Evolutionary conservation across 2,888 invertebrate genomes (phyloP).

Genomic region (Caenorhabditis plicata): DNA sequence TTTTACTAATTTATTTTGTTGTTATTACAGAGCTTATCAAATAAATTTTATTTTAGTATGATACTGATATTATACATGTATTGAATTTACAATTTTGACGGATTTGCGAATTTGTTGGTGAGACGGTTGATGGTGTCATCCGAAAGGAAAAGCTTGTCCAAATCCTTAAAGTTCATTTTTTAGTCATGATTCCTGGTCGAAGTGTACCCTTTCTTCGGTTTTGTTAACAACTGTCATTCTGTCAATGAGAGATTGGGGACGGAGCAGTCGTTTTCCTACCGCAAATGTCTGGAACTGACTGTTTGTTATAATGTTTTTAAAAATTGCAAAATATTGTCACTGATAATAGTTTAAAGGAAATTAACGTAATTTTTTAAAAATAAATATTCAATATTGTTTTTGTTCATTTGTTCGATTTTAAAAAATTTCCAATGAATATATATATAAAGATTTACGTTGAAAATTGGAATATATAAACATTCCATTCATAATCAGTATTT

Average conservation of each 20-base stretch:
- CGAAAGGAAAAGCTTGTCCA: conserved; percentile 14
- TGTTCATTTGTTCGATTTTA: too few relatives aligned
- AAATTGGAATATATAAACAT: too few relatives aligned
- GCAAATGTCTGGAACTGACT: conserved; percentile 27
- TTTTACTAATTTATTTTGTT: too few relatives aligned
- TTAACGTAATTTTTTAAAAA: too few relatives aligned
- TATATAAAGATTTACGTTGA: too few relatives aligned
- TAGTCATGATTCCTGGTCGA: not conserved
- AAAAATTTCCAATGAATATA: too few relatives aligned
- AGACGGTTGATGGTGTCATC: conserved; percentile 35
- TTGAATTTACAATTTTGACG: conserved; percentile 12
- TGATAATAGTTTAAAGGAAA: not conserved
- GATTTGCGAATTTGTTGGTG: conserved; percentile 27
- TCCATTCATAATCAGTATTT: too few relatives aligned
- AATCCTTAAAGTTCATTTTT: not conserved
- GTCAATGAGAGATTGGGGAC: conserved; percentile 17
- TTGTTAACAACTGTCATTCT: conserved; percentile 27
- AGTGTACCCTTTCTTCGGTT: conserved; percentile 16
- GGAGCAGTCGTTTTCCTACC: conserved; percentile 34
- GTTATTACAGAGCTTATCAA: too few relatives aligned
- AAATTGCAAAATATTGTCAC: not conserved
- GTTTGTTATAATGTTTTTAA: not conserved
- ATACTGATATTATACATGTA: too few relatives aligned
- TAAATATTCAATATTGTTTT: too few relatives aligned
- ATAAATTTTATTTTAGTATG: too few relatives aligned